Evolutionary conservation across 2,797 vertebrate genomes (phyloP).

Genomic region (Peromyscus attwateri): DNA sequence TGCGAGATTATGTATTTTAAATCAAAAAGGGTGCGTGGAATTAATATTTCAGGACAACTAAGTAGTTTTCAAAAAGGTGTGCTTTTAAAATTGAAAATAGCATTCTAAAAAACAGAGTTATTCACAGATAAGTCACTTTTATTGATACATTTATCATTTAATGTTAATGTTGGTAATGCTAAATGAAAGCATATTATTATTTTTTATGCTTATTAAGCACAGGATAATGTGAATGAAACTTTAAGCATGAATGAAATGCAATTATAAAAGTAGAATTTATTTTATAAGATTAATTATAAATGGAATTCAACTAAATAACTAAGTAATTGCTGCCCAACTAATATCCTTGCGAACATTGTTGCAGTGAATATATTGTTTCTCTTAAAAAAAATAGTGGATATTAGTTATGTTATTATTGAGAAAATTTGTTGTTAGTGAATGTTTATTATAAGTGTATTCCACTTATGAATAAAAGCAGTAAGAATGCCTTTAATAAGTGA

Average conservation of each 20-base stretch:
- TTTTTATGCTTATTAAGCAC: not conserved
- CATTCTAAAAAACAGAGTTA: not conserved
- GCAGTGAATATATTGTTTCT: not conserved
- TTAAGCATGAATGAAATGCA: not conserved
- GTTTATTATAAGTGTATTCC: not conserved
- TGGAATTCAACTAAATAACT: not conserved
- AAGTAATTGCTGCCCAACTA: not conserved
- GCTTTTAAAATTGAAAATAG: not conserved
- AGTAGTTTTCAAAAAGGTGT: not conserved
- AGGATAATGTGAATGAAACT: not conserved
- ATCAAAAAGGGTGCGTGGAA: not conserved
- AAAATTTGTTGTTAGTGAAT: not conserved
- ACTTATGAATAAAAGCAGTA: not conserved
- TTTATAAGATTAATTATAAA: slow-evolving; percentile 44
- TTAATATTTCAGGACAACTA: not conserved
- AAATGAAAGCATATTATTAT: not conserved
- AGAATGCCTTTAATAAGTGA: not conserved
- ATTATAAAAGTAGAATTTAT: not conserved
- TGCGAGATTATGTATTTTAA: slow-evolving; percentile 24
- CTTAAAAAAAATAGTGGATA: not conserved
- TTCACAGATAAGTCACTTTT: not conserved
- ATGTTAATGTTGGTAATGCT: not conserved
- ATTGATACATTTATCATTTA: not conserved
- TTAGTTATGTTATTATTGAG: not conserved
- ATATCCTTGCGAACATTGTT: not conserved